Conservation (phyloP, 2,797 vertebrate species). For the Pseudotriccus pelzelni region DNA sequence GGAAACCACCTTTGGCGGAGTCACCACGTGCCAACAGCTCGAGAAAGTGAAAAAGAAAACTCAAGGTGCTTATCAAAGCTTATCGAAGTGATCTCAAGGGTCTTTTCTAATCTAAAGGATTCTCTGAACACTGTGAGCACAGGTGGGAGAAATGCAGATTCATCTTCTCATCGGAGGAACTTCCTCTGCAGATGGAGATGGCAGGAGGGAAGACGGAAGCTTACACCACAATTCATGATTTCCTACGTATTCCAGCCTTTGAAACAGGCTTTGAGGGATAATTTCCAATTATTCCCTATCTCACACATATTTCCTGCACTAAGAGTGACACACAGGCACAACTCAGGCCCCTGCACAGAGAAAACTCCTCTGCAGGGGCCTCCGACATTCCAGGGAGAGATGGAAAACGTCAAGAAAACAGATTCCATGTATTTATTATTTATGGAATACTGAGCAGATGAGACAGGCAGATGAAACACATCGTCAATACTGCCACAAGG, state of each 20-base stretch:
- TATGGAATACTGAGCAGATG: background rate
- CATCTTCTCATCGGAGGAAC: background rate
- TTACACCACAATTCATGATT: background rate
- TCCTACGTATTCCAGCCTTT: background rate
- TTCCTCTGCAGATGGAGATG: background rate
- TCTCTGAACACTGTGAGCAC: background rate
- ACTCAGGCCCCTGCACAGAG: background rate
- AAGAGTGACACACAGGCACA: background rate
- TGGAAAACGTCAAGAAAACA: background rate
- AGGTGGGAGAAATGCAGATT: background rate
- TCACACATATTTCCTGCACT: background rate
- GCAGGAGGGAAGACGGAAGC: background rate
- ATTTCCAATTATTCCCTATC: background rate
- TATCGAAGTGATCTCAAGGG: background rate
- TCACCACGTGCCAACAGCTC: background rate
- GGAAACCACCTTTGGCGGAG: background rate
- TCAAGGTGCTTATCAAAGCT: background rate
- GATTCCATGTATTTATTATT: background rate
- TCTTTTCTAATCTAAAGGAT: background rate
- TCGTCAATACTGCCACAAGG: background rate
- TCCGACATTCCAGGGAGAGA: background rate
- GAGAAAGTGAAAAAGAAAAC: background rate
- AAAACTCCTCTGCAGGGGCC: background rate
- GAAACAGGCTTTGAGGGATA: background rate
- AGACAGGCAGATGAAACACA: background rate